These are phyloP conservation scores for Nannospalax galili DNA, from an alignment of 2,113 vertebrate genomes.

Conservation along the genomic window DNA sequence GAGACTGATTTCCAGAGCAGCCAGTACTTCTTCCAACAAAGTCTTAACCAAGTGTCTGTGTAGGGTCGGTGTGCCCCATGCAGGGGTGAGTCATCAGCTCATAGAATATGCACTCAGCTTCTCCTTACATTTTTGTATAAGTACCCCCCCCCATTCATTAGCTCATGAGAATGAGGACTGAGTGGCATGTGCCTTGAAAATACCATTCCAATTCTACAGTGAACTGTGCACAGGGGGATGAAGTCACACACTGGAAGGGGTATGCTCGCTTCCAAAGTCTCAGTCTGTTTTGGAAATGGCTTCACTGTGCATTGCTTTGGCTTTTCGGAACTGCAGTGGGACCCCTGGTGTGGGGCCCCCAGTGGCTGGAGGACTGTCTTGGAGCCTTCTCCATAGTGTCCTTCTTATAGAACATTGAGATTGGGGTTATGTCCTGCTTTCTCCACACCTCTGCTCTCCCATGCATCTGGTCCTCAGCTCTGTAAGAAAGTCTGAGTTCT, in stretches of 20 bases:
- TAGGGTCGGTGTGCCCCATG: accelerated
- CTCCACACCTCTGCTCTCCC: background rate
- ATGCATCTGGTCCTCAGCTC: background rate
- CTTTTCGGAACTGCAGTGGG: background rate
- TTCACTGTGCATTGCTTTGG: background rate
- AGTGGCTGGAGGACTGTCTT: too few relatives aligned
- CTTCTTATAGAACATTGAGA: background rate
- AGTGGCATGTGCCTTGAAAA: background rate
- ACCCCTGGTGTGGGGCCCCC: accelerated
- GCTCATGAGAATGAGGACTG: background rate
- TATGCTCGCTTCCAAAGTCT: background rate
- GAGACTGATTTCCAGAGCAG: accelerated
- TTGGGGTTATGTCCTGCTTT: background rate
- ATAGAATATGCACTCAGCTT: accelerated
- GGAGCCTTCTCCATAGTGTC: too few relatives aligned
- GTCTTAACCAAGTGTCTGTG: accelerated
- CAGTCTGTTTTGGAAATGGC: background rate
- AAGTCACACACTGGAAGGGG: background rate
- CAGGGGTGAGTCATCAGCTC: background rate
- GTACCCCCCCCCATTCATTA: background rate
- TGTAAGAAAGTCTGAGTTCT: background rate
- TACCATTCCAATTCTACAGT: accelerated
- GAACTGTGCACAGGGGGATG: too few relatives aligned
- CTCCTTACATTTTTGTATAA: too few relatives aligned
- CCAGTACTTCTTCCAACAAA: too few relatives aligned